These are phyloP conservation scores for Panurus biarmicus DNA, from an alignment of 2,113 vertebrate genomes.

Conservation along the genomic window DNA sequence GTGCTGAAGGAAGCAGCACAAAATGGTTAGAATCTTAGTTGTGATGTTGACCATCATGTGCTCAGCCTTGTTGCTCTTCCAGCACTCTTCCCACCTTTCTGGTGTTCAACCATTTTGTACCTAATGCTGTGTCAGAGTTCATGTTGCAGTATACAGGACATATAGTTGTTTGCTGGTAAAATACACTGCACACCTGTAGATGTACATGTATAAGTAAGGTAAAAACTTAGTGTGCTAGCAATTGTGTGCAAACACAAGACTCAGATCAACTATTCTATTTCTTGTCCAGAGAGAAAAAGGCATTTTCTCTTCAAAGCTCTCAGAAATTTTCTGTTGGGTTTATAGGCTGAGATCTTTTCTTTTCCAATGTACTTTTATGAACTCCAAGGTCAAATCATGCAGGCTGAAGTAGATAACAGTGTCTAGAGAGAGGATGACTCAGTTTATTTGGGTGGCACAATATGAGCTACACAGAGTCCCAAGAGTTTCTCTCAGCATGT, in stretches of 20 bases:
- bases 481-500: not conserved
- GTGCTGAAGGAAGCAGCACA: not conserved
- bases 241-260: not conserved
- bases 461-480: not conserved
- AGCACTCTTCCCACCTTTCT: not conserved
- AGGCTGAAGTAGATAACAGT: conserved; percentile 19
- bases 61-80: not conserved
- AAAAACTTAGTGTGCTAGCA: not conserved
- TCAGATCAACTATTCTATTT: not conserved
- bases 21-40: not conserved
- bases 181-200: not conserved
- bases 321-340: not conserved
- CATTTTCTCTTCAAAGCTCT: not conserved
- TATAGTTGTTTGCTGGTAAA: not conserved
- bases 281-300: not conserved
- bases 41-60: not conserved
- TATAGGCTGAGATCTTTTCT: not conserved
- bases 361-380: not conserved
- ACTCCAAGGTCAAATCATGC: conserved; percentile 32
- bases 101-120: not conserved
- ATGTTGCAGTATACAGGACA: not conserved
- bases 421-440: conserved; percentile 46
- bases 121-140: not conserved
- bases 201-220: not conserved
- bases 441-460: conserved; percentile 16